phyloP scores from a whole-genome alignment of 2,797 vertebrate genomes.

The Sebastes oblongus region DNA sequence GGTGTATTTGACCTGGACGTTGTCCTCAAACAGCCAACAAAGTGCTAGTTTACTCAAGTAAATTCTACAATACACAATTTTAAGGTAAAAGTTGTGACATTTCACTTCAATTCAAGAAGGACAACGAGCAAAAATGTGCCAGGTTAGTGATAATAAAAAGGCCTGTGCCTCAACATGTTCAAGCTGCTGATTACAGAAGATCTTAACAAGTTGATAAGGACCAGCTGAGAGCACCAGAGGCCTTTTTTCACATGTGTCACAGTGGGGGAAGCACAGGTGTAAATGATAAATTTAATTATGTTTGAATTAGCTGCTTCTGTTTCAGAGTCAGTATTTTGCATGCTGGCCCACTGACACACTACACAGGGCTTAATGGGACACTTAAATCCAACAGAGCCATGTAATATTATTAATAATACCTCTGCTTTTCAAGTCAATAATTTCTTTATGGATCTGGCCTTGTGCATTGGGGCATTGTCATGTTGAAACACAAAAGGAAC shows the following conservation, averaged over 20 bases:
- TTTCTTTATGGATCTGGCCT: neutral
- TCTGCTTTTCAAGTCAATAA: neutral
- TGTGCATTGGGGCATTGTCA: neutral
- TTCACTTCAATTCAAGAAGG: neutral
- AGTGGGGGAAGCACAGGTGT: neutral
- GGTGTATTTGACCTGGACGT: neutral
- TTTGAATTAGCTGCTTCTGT: neutral
- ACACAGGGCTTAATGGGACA: neutral
- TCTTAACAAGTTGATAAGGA: neutral
- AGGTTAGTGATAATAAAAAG: neutral
- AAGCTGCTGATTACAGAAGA: neutral
- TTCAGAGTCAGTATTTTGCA: neutral
- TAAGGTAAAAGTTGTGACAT: neutral
- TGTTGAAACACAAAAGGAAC: neutral
- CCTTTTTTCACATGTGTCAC: neutral
- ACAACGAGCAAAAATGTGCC: too few species aligned
- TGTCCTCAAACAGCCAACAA: neutral
- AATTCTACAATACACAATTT: neutral
- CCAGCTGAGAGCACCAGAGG: neutral
- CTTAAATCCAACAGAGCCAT: neutral
- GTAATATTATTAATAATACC: neutral
- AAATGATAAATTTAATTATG: neutral
- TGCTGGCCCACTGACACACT: neutral
- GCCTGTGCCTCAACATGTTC: neutral
- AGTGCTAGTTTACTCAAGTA: neutral